Base-by-base conservation (phyloP, 2,797 vertebrate genomes). In the Hypotaenidia okinawae region DNA sequence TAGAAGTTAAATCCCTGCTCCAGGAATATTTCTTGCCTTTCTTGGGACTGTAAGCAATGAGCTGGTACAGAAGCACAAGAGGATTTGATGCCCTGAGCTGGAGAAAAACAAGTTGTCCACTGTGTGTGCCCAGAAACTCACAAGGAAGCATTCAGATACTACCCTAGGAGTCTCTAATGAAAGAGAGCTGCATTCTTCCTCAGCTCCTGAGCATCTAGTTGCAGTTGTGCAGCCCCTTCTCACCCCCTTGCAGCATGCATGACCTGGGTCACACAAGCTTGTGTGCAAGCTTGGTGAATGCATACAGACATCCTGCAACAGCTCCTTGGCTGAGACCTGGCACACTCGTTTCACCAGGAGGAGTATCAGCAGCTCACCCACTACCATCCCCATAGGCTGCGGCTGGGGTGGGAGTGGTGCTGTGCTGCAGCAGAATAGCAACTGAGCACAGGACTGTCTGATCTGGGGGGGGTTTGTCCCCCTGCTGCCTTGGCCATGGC, bases 141-240 rank as follows among this genome's bases (percentile, higher is more conserved):
- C 0, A 1, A 39, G 12, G 13, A 33, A 84, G 4, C 12, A 24
- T 12, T 27, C 21, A 87, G 37, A 30, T 11, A 43, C 12, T 0
- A 0, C 51, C 35, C 32, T 47, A 25, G 4, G n/a, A 61, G 13
- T 14, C 73, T 61, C 16, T 64, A 15, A 45, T n/a, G 43, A 81
- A 27, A 37, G 35, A 43, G 12, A 83, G 10, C 18, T 23, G 55
- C 76, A 32, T 19, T 57, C 6, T 58, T 73, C n/a, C 35, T 47
- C 24, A 76, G 35, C 41, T 62, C 0, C 0, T 41, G 28, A 83
- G 33, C n/a, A 54, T 47, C n/a, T 27, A 28, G 17, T 6, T 69
- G 58, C 37, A 85, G 30, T 10, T 45, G 30, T 76, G 45, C 10
- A 69, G n/a, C 8, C 33, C 28, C 18, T 82, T 62, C 11, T 73